Conservation (phyloP, 53 echinoderm and acorn worm species). For the Hippasteria phrygiana region DNA sequence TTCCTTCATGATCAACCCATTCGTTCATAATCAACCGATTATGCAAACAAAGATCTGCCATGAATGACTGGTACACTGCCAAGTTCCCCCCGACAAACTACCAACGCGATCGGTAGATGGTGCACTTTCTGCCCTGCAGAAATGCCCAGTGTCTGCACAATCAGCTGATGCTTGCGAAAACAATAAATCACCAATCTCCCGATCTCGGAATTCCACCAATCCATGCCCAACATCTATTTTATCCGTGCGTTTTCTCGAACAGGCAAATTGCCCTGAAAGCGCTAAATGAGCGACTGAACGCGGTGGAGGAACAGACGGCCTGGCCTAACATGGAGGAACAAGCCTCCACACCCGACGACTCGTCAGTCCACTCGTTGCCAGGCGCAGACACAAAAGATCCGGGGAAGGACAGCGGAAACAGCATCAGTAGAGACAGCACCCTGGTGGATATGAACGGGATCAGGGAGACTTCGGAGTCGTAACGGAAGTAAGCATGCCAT, state of each 20-base stretch:
- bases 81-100: too few species aligned
- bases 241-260: background rate
- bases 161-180: too few species aligned
- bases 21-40: too few species aligned
- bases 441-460: background rate
- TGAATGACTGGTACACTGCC: too few species aligned
- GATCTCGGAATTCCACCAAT: too few species aligned
- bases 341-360: constrained; percentile 71
- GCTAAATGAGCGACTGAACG: constrained; percentile 91
- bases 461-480: background rate
- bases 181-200: too few species aligned
- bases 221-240: too few species aligned
- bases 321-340: constrained; percentile 99
- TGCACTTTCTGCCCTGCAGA: too few species aligned
- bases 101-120: too few species aligned
- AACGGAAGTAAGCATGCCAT: background rate
- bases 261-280: constrained; percentile 96
- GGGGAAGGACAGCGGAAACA: background rate
- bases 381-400: constrained; percentile 11
- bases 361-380: constrained; percentile 37
- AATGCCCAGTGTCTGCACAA: too few species aligned
- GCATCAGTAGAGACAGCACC: constrained; percentile 12
- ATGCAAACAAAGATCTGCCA: too few species aligned
- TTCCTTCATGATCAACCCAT: too few species aligned
- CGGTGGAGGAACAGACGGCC: constrained; percentile 94